Conservation (phyloP, 1,140 invertebrate genomes). For the Platorchestia sp. region DNA sequence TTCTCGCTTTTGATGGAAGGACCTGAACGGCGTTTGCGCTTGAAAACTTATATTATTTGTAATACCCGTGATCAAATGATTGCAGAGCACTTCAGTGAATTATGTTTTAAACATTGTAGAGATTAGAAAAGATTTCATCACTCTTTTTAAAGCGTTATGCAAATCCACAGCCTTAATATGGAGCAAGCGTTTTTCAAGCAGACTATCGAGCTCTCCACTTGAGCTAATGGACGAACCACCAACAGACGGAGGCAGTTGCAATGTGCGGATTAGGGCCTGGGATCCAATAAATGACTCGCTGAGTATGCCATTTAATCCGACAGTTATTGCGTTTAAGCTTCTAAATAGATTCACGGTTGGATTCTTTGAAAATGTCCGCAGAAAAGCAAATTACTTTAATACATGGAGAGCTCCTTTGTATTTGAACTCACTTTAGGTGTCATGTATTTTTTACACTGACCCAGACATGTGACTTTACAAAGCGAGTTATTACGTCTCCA, state of each 20-base stretch:
- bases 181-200: neutral
- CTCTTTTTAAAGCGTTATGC: neutral
- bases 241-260: neutral
- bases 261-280: neutral
- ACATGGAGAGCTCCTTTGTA: neutral
- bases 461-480: neutral
- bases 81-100: neutral
- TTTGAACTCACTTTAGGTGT: neutral
- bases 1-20: too few relatives aligned
- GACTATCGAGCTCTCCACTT: neutral
- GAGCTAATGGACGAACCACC: neutral
- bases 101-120: neutral
- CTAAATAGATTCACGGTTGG: neutral
- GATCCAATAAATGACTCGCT: neutral
- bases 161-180: neutral
- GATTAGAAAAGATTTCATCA: neutral
- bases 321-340: neutral
- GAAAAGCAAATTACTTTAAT: neutral
- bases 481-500: neutral
- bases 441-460: neutral
- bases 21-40: neutral
- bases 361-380: neutral
- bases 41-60: neutral
- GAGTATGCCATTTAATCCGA: neutral
- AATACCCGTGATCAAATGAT: neutral